Evolutionary conservation across 1,140 invertebrate genomes (phyloP), one percentile per base, ranked within the genome.

Genomic region (Whitmania pigra): DNA sequence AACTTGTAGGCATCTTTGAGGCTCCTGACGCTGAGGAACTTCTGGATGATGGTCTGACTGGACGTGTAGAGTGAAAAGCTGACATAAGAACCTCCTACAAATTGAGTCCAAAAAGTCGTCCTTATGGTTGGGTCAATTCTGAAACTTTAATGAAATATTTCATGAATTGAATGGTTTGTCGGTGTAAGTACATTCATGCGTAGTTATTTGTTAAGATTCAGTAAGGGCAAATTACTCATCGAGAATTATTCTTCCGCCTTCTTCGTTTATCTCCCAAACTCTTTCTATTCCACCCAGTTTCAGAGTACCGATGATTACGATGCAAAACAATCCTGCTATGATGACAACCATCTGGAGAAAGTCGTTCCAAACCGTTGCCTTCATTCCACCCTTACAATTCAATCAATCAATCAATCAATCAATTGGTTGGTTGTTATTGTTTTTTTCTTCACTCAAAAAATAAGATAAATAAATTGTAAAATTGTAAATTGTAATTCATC

Each of bases 1-100:
- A 27, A 88, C 87, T 80, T 86, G 82, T 82, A 85, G 4, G 88
- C 88, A 67, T 85, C 81, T 71, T 80, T 81, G 5, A 90, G 76
- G 20, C 84, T 88, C 0, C 88, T 87, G 40, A 89, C 73, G 88
- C 88, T 88, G 53, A 93, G 85, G 79, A 91, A 93, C 78, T 93
- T 90, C 79, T 94, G 92, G 25, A 93, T 88, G 31, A 92, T 91
- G 0, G 91, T 88, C 79, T 94, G 92, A 81, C 93, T 94, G 43
- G 90, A 88, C 76, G 89, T 90, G 78, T 91, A 93, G 79, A 93
- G 86, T 0, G 90, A 88, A 3, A 90, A 36, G 43, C 69, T 53
- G n/a, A 49, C 49, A n/a, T 9, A 53, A 3, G 53, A 88, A 0
- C 90, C 91, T 22, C 91, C 91, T 71, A 94, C 84, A 9, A 89